Conservation (phyloP, 1,140 invertebrate genomes). For the Eumaeus atala region DNA sequence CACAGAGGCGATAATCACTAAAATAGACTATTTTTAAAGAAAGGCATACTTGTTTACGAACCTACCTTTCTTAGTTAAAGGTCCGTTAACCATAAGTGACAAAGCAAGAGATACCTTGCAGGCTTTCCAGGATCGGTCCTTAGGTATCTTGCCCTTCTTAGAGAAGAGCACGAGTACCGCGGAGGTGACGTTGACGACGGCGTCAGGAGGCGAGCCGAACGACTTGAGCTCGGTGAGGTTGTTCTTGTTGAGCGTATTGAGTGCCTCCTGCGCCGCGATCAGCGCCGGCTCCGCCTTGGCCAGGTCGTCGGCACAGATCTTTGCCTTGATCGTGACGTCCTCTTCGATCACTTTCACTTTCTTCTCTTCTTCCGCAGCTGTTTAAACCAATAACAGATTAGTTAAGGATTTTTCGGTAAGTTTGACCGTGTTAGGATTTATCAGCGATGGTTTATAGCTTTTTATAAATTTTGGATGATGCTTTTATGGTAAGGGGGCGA, state of each 20-base stretch:
- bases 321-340: constrained; percentile 88
- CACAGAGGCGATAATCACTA: too few relatives aligned
- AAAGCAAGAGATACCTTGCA: constrained; percentile 81
- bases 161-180: constrained; percentile 92
- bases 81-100: too few relatives aligned
- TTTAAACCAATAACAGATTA: too few relatives aligned
- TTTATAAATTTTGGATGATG: too few relatives aligned
- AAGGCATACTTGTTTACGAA: too few relatives aligned
- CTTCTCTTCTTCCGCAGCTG: constrained; percentile 87
- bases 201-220: constrained; percentile 88
- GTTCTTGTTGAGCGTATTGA: constrained; percentile 94
- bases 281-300: constrained; percentile 93
- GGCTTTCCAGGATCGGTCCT: constrained; percentile 94
- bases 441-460: too few relatives aligned
- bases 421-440: too few relatives aligned
- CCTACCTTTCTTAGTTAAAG: too few relatives aligned
- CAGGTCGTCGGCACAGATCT: constrained; percentile 91
- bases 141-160: constrained; percentile 91
- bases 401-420: too few relatives aligned
- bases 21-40: too few relatives aligned
- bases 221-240: constrained; percentile 97
- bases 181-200: constrained; percentile 88
- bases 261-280: constrained; percentile 89
- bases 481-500: too few relatives aligned
- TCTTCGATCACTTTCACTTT: constrained; percentile 93